Evolutionary conservation across 37 sponge, comb jelly and placozoan genomes (phyloP).

Genomic region (Spongia lamella): DNA sequence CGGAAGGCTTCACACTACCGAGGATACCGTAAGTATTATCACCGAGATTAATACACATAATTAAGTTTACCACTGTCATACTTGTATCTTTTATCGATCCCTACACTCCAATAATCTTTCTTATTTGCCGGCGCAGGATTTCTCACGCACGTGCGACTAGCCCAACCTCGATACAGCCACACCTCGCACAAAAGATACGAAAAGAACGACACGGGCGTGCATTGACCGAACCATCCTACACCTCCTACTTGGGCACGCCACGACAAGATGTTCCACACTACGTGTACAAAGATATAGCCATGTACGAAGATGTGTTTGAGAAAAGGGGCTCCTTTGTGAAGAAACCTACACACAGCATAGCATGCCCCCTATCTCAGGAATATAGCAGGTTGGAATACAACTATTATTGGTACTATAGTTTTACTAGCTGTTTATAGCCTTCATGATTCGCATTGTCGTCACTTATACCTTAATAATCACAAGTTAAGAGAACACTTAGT

Average conservation of each 20-base stretch:
- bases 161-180: constrained; percentile 51
- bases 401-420: neutral
- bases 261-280: constrained; percentile 80
- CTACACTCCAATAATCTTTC: no score
- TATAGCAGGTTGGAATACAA: neutral
- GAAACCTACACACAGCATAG: neutral
- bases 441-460: constrained; percentile 82
- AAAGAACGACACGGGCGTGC: constrained; percentile 23
- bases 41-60: neutral
- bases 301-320: constrained; percentile 92
- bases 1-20: constrained; percentile 77
- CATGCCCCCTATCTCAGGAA: neutral
- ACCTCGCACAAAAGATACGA: constrained; percentile 8
- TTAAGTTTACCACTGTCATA: neutral
- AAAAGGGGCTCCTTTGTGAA: constrained; percentile 57
- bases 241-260: constrained; percentile 81
- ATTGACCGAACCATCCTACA: constrained; percentile 69
- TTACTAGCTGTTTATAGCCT: constrained; percentile 43
- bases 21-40: constrained; percentile 64
- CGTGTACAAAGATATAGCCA: constrained; percentile 75
- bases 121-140: constrained; percentile 32
- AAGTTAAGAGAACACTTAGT: constrained; percentile 66
- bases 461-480: constrained; percentile 76
- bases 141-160: constrained; percentile 64
- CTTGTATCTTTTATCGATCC: neutral